A percentile compares a stretch with the other conserved stretches of the same genome.
phyloP scores from a whole-genome alignment of 2,113 vertebrate species.

The Piprites chloris region DNA sequence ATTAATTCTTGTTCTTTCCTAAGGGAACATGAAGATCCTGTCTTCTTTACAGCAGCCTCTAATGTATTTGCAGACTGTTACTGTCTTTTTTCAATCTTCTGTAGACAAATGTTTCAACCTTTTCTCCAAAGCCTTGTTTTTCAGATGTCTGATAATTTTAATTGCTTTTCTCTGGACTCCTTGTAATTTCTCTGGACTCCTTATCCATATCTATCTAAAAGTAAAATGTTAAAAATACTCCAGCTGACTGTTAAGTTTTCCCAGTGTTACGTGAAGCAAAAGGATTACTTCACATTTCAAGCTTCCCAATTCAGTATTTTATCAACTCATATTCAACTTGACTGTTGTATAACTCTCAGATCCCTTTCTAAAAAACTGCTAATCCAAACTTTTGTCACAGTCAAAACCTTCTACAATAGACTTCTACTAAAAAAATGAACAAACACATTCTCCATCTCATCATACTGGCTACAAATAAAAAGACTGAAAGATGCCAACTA shows the following conservation, averaged over 20 bases:
- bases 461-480: no score
- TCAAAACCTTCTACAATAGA: neutral
- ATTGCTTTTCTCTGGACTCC: neutral
- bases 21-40: neutral
- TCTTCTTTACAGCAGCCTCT: neutral
- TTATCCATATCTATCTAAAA: neutral
- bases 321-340: neutral
- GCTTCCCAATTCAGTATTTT: neutral
- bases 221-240: neutral
- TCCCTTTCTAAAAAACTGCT: neutral
- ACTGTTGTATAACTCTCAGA: neutral
- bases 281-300: neutral
- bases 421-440: neutral
- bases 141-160: neutral
- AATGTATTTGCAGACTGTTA: neutral
- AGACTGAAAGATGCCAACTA: no score
- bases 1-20: neutral
- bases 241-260: neutral
- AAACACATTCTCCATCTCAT: no score
- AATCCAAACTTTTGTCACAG: neutral
- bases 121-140: neutral
- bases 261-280: neutral
- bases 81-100: neutral
- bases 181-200: neutral
- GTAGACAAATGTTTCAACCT: neutral